Evolutionary conservation across 2,888 invertebrate genomes (phyloP).

Genomic region (Boloria euphrosyne): DNA sequence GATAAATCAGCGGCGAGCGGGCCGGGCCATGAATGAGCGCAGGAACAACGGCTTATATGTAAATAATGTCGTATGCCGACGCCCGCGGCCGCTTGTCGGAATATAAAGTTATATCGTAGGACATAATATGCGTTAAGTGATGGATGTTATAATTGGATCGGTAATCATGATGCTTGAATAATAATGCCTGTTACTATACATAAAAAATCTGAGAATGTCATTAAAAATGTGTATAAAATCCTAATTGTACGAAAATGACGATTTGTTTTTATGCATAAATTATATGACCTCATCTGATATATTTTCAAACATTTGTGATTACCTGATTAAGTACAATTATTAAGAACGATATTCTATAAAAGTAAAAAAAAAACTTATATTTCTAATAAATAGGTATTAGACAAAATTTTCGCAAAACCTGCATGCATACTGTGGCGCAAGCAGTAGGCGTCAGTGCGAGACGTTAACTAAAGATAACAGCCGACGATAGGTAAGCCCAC

Average conservation of each 20-base stretch:
- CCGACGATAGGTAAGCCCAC: constrained; percentile 43
- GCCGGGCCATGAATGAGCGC: constrained; percentile 70
- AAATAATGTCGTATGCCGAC: constrained; percentile 72
- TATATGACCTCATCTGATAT: background rate
- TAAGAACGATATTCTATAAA: no score
- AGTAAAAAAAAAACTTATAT: no score
- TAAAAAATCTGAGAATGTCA: no score
- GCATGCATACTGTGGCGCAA: constrained; percentile 60
- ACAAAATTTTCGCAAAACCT: constrained; percentile 58
- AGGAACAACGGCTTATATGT: constrained; percentile 77
- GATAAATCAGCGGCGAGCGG: constrained; percentile 73
- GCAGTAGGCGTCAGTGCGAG: constrained; percentile 68
- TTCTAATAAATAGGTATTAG: constrained; percentile 26
- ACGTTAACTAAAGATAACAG: constrained; percentile 61
- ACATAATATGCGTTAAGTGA: constrained; percentile 57
- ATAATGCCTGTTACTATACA: background rate
- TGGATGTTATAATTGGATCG: constrained; percentile 47
- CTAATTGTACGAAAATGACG: constrained; percentile 39
- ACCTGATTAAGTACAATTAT: no score
- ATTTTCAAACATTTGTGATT: no score
- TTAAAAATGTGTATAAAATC: no score
- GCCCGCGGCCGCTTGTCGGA: constrained; percentile 58
- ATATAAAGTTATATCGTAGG: constrained; percentile 72
- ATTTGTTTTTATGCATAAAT: background rate
- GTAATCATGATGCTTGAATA: constrained; percentile 11